Evolutionary conservation across 2,797 vertebrate genomes (phyloP), one percentile per base, ranked within the genome.

Genomic region (Lagorchestes hirsutus): DNA sequence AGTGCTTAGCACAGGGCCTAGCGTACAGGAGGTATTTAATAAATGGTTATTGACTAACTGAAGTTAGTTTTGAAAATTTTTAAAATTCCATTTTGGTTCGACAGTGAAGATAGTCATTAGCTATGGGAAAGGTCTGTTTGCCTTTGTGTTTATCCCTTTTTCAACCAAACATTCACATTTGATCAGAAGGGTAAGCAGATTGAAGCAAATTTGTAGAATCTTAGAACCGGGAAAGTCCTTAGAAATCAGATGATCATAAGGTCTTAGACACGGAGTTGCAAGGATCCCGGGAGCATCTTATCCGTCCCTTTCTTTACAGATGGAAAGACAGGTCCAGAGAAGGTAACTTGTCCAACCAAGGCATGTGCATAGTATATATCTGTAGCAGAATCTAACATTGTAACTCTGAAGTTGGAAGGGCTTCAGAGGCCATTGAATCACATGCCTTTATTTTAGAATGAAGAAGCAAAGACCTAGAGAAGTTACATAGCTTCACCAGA

Each of bases 11-110:
- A 1, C n/a, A 40, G 67, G 9, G 67, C 46, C 67, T 82, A 87
- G 74, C 9, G 46, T 16, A 46, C 11, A 46, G 18, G 22, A 87
- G 40, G n/a, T 27, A 50, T 34, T 87, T 87, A 50, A 50, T 87
- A 87, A 50, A 0, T 50, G 40, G 9, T 87, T 50, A 87, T 27
- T 82, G 74, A 40, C n/a, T 24, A 82, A 82, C n/a, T 67, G 28
- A 62, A n/a, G 5, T n/a, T 40, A 74, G 14, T n/a, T 74, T 74
- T n/a, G 31, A 16, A 74, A 67, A n/a, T 18, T 74, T 90, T 95
- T 91, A 18, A 95, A 56, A 59, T 50, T 91, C 27, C 28, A 14
- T 67, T 92, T 59, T 50, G 87, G 58, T 56, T 57, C 94, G 52
- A 54, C 46, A 16, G 40, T 28, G 58, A 58, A 90, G 90, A 3